These are phyloP conservation scores for Nezara viridula DNA, from an alignment of 2,888 invertebrate species.

Conservation along the genomic window DNA sequence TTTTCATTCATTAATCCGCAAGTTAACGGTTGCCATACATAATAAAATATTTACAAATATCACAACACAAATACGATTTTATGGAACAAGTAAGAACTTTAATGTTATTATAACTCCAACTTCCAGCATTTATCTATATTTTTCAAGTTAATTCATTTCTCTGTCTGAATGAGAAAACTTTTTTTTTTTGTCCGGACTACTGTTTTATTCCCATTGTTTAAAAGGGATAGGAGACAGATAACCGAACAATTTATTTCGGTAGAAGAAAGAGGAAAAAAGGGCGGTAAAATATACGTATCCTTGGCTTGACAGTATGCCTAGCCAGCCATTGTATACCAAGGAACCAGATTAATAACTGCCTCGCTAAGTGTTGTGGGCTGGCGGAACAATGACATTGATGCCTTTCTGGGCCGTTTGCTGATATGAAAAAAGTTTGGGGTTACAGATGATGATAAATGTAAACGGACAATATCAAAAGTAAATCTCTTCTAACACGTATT, in stretches of 20 bases:
- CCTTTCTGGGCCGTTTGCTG: not conserved
- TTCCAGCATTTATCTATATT: not conserved
- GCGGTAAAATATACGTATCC: not conserved
- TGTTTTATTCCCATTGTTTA: not conserved
- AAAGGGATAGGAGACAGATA: not conserved
- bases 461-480: not conserved
- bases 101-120: not conserved
- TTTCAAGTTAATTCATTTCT: not conserved
- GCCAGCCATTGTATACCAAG: not conserved
- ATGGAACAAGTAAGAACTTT: too few species aligned
- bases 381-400: not conserved
- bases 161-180: not conserved
- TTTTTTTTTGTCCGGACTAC: not conserved
- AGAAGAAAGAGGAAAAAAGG: not conserved
- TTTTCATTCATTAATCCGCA: too few species aligned
- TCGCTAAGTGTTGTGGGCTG: not conserved
- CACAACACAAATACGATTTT: too few species aligned
- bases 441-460: not conserved
- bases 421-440: slow-evolving; percentile 13
- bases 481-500: not conserved
- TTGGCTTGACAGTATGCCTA: not conserved
- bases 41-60: too few species aligned
- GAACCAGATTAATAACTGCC: not conserved
- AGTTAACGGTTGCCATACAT: too few species aligned
- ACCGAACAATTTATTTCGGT: not conserved